Percentiles rank a stretch among this genome's conserved stretches.
These are phyloP conservation scores for Agonopterix subpropinquella DNA, from an alignment of 2,888 invertebrate species.

Conservation along the genomic window DNA sequence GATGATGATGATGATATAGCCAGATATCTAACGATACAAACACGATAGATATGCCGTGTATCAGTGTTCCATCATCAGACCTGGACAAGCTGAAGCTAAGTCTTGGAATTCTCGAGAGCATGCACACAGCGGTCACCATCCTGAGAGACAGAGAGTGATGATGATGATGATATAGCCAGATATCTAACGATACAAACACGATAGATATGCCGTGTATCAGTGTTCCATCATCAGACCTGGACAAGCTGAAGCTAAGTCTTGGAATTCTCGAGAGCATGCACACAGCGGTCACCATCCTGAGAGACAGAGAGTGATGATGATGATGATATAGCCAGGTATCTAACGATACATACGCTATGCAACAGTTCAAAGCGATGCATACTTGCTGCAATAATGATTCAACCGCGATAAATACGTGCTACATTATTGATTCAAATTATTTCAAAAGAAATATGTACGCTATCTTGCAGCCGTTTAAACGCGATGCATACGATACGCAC, in stretches of 20 bases:
- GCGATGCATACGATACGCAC: too few relatives aligned
- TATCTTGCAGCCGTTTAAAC: too few relatives aligned
- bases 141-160: slow-evolving; percentile 46
- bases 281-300: slow-evolving; percentile 49
- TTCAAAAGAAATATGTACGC: too few relatives aligned
- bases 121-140: slow-evolving; percentile 54
- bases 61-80: not conserved
- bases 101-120: slow-evolving; percentile 32
- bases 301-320: slow-evolving; percentile 44
- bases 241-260: slow-evolving; percentile 33
- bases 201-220: too few relatives aligned
- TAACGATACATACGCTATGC: too few relatives aligned
- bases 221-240: not conserved
- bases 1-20: slow-evolving; percentile 28
- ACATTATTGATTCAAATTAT: too few relatives aligned
- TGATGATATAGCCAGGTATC: slow-evolving; percentile 14
- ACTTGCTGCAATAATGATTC: too few relatives aligned
- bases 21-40: not conserved
- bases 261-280: slow-evolving; percentile 39
- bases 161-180: slow-evolving; percentile 19
- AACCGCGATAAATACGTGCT: too few relatives aligned
- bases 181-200: not conserved
- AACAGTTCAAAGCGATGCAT: too few relatives aligned
- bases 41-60: too few relatives aligned
- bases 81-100: slow-evolving; percentile 27